Percentiles rank a stretch among this genome's conserved stretches.
These are phyloP conservation scores for Trichoplusia ni DNA, from an alignment of 1,140 invertebrate genomes.

Conservation along the genomic window DNA sequence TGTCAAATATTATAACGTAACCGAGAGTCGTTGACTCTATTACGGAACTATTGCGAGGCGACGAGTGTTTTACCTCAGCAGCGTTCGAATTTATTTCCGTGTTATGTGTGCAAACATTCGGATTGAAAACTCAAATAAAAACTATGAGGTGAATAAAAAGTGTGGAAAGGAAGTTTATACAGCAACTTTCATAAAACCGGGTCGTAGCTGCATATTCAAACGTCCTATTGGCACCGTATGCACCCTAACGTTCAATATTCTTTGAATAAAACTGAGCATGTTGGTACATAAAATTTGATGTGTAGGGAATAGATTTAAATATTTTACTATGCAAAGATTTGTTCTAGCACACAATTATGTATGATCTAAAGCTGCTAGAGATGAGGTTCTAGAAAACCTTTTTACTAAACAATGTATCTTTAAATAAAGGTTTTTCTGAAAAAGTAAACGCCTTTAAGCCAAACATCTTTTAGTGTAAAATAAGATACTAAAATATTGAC, in stretches of 20 bases:
- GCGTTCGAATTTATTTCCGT: background rate
- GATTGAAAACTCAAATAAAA: slow-evolving; percentile 10
- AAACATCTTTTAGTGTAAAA: too few relatives aligned
- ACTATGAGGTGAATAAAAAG: slow-evolving; percentile 13
- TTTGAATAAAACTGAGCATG: background rate
- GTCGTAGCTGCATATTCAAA: slow-evolving; percentile 21
- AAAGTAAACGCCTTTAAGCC: too few relatives aligned
- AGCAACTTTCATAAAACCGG: slow-evolving; percentile 13
- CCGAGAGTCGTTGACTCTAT: background rate
- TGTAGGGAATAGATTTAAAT: too few relatives aligned
- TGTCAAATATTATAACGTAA: background rate
- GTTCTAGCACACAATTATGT: too few relatives aligned
- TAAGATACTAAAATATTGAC: slow-evolving; percentile 22
- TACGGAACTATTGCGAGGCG: background rate
- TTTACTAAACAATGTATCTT: too few relatives aligned
- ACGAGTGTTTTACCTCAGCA: background rate
- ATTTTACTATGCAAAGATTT: too few relatives aligned
- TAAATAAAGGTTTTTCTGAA: too few relatives aligned
- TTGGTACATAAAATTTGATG: too few relatives aligned
- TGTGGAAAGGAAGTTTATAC: slow-evolving; percentile 14
- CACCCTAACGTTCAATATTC: background rate
- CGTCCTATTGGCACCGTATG: background rate
- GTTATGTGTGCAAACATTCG: background rate
- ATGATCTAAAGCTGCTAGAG: too few relatives aligned
- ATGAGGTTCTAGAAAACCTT: too few relatives aligned